Percentiles rank a stretch among this genome's conserved stretches.
These are phyloP conservation scores for Oreochromis grahami DNA, from an alignment of 2,797 vertebrate genomes.

Conservation along the genomic window DNA sequence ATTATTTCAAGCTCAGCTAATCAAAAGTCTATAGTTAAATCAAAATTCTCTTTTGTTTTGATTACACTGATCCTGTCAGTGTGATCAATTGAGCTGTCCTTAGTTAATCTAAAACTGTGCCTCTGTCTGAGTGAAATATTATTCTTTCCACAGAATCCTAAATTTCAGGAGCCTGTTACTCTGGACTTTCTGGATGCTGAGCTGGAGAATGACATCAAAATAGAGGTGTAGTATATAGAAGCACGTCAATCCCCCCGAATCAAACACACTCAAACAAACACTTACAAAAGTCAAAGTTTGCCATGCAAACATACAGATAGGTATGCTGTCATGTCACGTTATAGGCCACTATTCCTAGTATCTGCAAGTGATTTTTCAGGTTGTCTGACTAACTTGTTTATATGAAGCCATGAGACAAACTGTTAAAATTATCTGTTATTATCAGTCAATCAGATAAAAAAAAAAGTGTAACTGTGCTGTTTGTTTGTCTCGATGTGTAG, in stretches of 20 bases:
- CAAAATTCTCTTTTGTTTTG: neutral
- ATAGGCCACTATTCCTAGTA: neutral
- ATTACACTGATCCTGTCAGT: neutral
- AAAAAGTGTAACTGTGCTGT: neutral
- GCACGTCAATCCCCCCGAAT: neutral
- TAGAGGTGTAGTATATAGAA: slow-evolving; percentile 79
- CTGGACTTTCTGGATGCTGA: slow-evolving; percentile 97
- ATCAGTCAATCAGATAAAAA: neutral
- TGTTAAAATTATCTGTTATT: neutral
- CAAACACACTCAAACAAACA: neutral
- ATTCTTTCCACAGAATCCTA: slow-evolving; percentile 85
- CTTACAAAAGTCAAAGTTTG: neutral
- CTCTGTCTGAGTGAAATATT: neutral
- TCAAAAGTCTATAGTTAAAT: neutral
- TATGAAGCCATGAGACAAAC: neutral
- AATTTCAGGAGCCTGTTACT: slow-evolving; percentile 99
- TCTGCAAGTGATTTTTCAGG: neutral
- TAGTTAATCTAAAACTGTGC: neutral
- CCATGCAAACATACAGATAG: neutral
- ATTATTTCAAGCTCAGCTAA: neutral
- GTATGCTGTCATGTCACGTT: neutral
- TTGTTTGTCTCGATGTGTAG: slow-evolving; percentile 58
- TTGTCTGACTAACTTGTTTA: neutral
- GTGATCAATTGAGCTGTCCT: neutral
- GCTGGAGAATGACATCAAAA: slow-evolving; percentile 96